These are phyloP conservation scores for Drosophila quadrilineata DNA, from an alignment of 1,140 invertebrate species.

Conservation along the genomic window DNA sequence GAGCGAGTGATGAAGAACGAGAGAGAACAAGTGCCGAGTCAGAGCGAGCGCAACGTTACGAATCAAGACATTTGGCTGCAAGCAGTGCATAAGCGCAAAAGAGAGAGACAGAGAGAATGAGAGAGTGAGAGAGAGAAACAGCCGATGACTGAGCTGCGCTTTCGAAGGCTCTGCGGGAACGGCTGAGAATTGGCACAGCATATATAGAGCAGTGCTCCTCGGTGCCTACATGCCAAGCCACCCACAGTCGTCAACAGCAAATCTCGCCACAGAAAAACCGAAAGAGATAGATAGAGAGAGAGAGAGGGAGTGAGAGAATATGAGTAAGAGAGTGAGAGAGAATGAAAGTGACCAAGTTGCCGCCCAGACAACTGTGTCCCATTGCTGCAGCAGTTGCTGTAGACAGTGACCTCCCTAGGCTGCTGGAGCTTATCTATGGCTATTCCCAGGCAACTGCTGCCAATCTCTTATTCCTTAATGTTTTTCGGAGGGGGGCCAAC, in stretches of 20 bases:
- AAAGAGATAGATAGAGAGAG: neutral
- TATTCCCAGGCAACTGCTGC: conserved; percentile 40
- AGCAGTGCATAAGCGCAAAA: neutral
- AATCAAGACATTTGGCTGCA: too few relatives aligned
- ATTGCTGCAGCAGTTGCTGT: conserved; percentile 5
- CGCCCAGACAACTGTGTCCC: conserved; percentile 18
- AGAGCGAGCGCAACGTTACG: neutral
- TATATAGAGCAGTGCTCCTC: too few relatives aligned
- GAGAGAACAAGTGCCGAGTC: conserved; percentile 3
- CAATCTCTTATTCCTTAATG: conserved; percentile 18
- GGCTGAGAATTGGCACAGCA: too few relatives aligned
- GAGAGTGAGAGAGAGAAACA: conserved; percentile 6
- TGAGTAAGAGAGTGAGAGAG: neutral
- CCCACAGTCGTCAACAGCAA: too few relatives aligned
- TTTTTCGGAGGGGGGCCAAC: neutral
- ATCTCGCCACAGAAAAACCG: conserved; percentile 8
- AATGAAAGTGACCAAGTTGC: neutral
- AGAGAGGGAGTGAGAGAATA: conserved; percentile 2
- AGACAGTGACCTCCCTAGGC: conserved; percentile 10
- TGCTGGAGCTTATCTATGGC: conserved; percentile 35
- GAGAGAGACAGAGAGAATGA: neutral
- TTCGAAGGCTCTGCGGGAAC: too few relatives aligned
- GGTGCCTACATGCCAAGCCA: too few relatives aligned
- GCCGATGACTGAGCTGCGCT: neutral
- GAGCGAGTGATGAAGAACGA: neutral